Base-by-base conservation (phyloP, 2,113 vertebrate genomes). In the Tetrax tetrax region DNA sequence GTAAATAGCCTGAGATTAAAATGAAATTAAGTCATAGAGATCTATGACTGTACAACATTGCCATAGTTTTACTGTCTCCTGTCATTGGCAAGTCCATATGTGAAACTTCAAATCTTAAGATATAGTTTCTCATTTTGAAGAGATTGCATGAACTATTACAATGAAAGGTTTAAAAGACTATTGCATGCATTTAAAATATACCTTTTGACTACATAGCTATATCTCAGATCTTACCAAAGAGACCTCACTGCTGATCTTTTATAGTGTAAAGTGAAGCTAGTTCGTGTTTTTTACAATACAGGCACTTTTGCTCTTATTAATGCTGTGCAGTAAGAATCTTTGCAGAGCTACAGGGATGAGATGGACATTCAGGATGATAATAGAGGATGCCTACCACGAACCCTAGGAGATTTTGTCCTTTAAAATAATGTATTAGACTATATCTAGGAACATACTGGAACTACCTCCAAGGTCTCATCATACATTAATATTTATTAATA, bases 401-500 rank as follows among this genome's bases (percentile, higher is more conserved):
- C 16, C 4, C 74, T 61, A 38, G 31, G 47, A 93, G 82, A 89
- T 66, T 75, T 50, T 87, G 19, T 77, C 56, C n/a, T 87, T 51
- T 61, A 80, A 71, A 89, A 48, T 53, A 75, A 74, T 86, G 6
- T 33, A 47, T 80, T 85, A 89, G 66, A 59, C 27, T 50, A 15
- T 87, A 50, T 47, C 47, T 61, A 88, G 51, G 43, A 69, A 82
- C 74, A 47, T 64, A 80, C 21, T 72, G 48, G 22, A 81, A 69
- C 61, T 45, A 66, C 87, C 48, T 89, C 37, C 25, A 48, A 66
- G 31, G 65, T 63, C 37, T 38, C 47, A 47, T 68, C 29, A 38
- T 37, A 74, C 21, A 74, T 47, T 37, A 85, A 80, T 91, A 93
- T 95, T 92, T 92, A 95, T 92, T 94, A 90, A 37, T 68, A 89